These are phyloP conservation scores for Shargacucullia verbasci DNA, from an alignment of 2,888 invertebrate species.

Conservation along the genomic window DNA sequence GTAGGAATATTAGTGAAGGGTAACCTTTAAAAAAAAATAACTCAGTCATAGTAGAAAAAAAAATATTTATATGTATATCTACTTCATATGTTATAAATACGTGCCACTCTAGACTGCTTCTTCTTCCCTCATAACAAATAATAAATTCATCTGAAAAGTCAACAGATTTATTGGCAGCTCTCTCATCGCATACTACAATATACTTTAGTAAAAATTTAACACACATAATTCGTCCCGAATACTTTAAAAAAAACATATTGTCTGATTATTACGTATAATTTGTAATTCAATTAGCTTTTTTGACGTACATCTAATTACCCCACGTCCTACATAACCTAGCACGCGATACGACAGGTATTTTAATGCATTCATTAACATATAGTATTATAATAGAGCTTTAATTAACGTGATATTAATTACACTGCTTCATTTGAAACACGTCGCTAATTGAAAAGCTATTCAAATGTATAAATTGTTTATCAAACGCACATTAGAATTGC, in stretches of 20 bases:
- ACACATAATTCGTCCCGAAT: background rate
- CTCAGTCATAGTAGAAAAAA: no score
- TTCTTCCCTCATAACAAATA: constrained; percentile 28
- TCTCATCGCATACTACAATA: constrained; percentile 8
- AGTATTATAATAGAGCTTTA: constrained; percentile 38
- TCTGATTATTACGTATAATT: constrained; percentile 17
- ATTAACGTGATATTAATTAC: constrained; percentile 26
- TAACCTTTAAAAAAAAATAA: no score
- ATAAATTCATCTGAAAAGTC: constrained; percentile 27
- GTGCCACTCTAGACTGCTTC: background rate
- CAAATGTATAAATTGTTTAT: constrained; percentile 14
- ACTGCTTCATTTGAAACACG: constrained; percentile 26
- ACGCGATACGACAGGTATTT: constrained; percentile 58
- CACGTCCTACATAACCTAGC: constrained; percentile 54
- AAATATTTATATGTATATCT: no score
- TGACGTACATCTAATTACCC: constrained; percentile 56
- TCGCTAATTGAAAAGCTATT: constrained; percentile 8
- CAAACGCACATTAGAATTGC: constrained; percentile 8
- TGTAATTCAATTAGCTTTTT: constrained; percentile 20
- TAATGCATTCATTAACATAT: constrained; percentile 53
- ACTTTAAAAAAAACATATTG: constrained; percentile 6
- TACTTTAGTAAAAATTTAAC: constrained; percentile 5
- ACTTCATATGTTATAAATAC: constrained; percentile 9
- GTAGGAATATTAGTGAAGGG: no score
- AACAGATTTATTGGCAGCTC: constrained; percentile 27